These are phyloP conservation scores for Ormyrus labotus DNA, from an alignment of 2,888 invertebrate genomes.

Conservation along the genomic window DNA sequence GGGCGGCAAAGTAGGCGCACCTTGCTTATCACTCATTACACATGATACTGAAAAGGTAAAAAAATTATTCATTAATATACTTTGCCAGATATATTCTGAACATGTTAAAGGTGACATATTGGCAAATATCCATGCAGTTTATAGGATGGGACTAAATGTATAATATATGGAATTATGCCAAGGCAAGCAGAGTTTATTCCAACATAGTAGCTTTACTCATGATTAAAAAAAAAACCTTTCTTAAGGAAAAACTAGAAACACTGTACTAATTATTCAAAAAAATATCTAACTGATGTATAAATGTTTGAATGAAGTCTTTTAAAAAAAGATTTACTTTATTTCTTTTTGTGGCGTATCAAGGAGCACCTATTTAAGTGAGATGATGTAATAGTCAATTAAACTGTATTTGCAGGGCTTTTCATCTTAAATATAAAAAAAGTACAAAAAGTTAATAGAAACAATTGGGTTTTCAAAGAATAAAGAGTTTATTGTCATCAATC, in stretches of 20 bases:
- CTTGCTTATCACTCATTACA: constrained; percentile 75
- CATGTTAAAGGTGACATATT: constrained; percentile 1
- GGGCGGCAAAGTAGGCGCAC: constrained; percentile 73
- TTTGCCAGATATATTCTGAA: not conserved
- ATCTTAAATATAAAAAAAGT: not conserved
- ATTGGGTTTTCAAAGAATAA: no score
- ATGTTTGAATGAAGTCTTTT: no score
- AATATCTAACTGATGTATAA: no score
- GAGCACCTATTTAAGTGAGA: not conserved
- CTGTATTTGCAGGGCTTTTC: not conserved
- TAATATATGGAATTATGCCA: not conserved
- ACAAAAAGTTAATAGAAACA: not conserved
- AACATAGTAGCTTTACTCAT: not conserved
- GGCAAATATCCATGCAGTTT: constrained; percentile 18
- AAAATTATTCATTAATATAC: constrained; percentile 10
- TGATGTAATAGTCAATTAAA: not conserved
- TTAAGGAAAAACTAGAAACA: no score
- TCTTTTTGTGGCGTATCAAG: not conserved
- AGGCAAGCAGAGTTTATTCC: constrained; percentile 1
- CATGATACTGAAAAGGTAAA: constrained; percentile 68
- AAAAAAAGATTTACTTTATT: no score
- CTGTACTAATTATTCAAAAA: no score
- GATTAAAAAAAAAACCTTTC: no score
- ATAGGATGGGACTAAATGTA: constrained; percentile 1
- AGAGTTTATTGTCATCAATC: no score